Conservation (phyloP, 2,888 invertebrate genomes). For the Lepidocyrtoides sp. region DNA sequence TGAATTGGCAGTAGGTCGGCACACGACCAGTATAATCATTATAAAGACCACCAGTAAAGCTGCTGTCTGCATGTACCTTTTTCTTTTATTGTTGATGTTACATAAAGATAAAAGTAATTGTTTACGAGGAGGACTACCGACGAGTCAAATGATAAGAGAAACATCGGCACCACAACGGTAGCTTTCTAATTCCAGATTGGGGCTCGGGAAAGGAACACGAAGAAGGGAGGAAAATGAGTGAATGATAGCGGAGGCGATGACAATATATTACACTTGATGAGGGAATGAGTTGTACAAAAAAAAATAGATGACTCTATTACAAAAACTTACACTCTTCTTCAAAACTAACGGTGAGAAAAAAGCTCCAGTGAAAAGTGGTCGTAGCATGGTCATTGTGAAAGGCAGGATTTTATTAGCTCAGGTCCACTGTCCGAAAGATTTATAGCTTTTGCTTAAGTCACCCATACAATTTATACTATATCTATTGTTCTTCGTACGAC, state of each 20-base stretch:
- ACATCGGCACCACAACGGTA: not conserved
- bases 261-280: conserved; percentile 54
- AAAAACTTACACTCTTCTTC: not conserved
- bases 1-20: conserved; percentile 8
- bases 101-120: conserved; percentile 32
- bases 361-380: not conserved
- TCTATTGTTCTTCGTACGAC: not conserved
- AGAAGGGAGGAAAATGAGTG: not conserved
- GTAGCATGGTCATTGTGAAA: not conserved
- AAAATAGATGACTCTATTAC: conserved; percentile 72
- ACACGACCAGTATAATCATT: conserved; percentile 18
- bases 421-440: conserved; percentile 68
- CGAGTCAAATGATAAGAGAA: not conserved
- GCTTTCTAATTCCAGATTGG: not conserved
- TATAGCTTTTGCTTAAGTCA: conserved; percentile 70
- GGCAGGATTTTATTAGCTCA: conserved; percentile 43
- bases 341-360: not conserved
- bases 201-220: not conserved
- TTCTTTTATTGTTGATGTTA: conserved; percentile 23
- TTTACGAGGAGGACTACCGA: not conserved
- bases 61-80: not conserved
- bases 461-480: conserved; percentile 19
- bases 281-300: conserved; percentile 42
- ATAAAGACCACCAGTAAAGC: not conserved
- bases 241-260: conserved; percentile 13